These are phyloP conservation scores for Orientallactaga sibirica DNA, from an alignment of 2,797 vertebrate genomes.

Conservation along the genomic window DNA sequence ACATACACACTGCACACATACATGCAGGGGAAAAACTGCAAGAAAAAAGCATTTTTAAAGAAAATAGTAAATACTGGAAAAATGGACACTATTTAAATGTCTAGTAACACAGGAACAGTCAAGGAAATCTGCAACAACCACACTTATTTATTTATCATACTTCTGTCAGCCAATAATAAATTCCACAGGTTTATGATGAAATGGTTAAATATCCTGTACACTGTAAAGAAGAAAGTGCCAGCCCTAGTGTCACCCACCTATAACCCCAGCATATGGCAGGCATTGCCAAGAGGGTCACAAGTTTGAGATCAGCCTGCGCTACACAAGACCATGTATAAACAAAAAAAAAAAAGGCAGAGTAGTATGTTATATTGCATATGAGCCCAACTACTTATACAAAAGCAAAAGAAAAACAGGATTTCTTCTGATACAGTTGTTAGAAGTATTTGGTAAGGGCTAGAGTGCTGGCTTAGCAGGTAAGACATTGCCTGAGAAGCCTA, in stretches of 20 bases:
- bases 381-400: constrained; percentile 29
- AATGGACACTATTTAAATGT: constrained; percentile 34
- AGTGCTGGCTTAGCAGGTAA: no score
- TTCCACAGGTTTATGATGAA: constrained; percentile 41
- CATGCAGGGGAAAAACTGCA: background rate
- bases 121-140: constrained; percentile 15
- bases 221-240: background rate
- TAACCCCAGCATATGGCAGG: background rate
- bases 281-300: background rate
- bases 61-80: constrained; percentile 20
- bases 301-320: background rate
- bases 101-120: background rate
- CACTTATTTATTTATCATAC: constrained; percentile 29
- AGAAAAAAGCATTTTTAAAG: background rate
- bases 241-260: background rate
- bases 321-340: background rate
- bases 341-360: background rate
- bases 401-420: constrained; percentile 50
- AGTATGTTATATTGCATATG: background rate
- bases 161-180: constrained; percentile 29
- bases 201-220: background rate
- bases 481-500: no score
- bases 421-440: background rate
- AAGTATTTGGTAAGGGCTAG: no score
- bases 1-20: no score